These are phyloP conservation scores for Zoanthus sansibaricus DNA, from an alignment of 92 coral and sea anemone genomes.

Conservation along the genomic window DNA sequence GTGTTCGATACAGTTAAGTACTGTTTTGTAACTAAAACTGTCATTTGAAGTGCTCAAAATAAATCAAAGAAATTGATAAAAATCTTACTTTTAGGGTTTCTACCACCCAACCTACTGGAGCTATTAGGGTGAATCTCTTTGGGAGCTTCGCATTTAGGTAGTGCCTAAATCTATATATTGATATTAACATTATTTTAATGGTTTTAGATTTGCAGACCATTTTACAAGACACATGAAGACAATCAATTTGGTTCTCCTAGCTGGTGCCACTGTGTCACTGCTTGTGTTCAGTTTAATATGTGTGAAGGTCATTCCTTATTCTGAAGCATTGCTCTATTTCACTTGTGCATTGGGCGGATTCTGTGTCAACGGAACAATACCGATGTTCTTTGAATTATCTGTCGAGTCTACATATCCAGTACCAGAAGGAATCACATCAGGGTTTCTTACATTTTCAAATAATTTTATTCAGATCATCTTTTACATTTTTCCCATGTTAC, in stretches of 20 bases:
- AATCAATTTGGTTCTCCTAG: conserved; percentile 72
- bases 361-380: conserved; percentile 93
- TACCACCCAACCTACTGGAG: too few relatives aligned
- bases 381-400: conserved; percentile 87
- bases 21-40: too few relatives aligned
- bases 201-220: conserved; percentile 88
- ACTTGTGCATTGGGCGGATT: conserved; percentile 86
- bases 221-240: conserved; percentile 88
- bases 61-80: too few relatives aligned
- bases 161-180: too few relatives aligned
- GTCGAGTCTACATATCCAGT: conserved; percentile 96
- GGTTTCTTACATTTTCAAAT: conserved; percentile 88
- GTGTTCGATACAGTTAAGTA: too few relatives aligned
- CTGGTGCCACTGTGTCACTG: conserved; percentile 81
- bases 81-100: too few relatives aligned
- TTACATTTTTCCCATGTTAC: conserved; percentile 87
- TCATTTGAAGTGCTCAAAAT: too few relatives aligned
- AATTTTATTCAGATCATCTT: conserved; percentile 91
- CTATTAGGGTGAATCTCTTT: too few relatives aligned
- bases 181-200: neutral
- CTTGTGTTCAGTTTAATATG: conserved; percentile 82
- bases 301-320: conserved; percentile 67
- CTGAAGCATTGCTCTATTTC: conserved; percentile 71
- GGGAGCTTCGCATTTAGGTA: too few relatives aligned
- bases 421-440: conserved; percentile 91